phyloP scores from a whole-genome alignment of 2,888 invertebrate genomes.

The Tenthredo notha region DNA sequence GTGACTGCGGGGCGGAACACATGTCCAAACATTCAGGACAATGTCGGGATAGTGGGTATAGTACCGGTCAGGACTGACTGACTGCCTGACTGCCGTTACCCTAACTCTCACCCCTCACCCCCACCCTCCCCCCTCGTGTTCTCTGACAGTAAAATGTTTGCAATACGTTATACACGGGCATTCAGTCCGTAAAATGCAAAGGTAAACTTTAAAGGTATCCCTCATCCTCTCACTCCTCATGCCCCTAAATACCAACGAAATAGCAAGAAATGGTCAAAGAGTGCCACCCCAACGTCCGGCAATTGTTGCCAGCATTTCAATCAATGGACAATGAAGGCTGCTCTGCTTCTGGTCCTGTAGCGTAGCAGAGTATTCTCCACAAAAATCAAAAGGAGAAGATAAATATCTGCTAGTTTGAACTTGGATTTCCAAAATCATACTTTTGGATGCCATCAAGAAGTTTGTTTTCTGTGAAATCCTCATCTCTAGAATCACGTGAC shows the following conservation, averaged over 20 bases:
- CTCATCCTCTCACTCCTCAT: neutral
- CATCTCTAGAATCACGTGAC: neutral
- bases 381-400: neutral
- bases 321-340: conserved; percentile 19
- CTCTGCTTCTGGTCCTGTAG: neutral
- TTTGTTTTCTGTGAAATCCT: neutral
- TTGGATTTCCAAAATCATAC: neutral
- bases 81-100: conserved; percentile 47
- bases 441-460: neutral
- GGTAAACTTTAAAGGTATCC: conserved; percentile 60
- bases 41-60: conserved; percentile 62
- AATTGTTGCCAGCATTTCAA: conserved; percentile 34
- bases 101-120: conserved; percentile 58
- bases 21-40: conserved; percentile 78
- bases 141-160: conserved; percentile 73
- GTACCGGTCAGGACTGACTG: conserved; percentile 44
- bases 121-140: conserved; percentile 57
- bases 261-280: conserved; percentile 67
- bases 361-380: neutral
- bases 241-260: conserved; percentile 64
- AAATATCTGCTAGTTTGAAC: neutral
- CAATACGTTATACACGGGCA: conserved; percentile 74
- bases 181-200: conserved; percentile 69
- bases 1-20: conserved; percentile 77
- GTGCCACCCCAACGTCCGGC: conserved; percentile 52